Percentiles rank a stretch among this genome's conserved stretches.
These are phyloP conservation scores for Cybosia mesomella DNA, from an alignment of 2,888 invertebrate genomes.

Conservation along the genomic window DNA sequence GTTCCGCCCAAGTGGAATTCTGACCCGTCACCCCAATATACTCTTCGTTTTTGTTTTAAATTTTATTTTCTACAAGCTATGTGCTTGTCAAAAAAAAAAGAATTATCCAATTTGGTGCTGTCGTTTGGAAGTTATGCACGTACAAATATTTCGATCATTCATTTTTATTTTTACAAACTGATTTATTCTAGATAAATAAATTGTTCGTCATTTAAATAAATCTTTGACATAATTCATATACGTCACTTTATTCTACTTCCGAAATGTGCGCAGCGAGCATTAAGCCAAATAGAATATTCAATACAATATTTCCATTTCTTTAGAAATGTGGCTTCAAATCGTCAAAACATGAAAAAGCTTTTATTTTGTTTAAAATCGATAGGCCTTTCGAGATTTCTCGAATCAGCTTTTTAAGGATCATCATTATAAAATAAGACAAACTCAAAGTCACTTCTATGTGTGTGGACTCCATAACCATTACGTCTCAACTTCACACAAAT, in stretches of 20 bases:
- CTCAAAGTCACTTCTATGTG: neutral
- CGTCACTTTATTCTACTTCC: conserved; percentile 3
- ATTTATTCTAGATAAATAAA: neutral
- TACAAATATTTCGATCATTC: too few species aligned
- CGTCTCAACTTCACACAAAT: neutral
- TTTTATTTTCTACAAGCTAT: too few species aligned
- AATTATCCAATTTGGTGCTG: too few species aligned
- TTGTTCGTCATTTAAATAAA: conserved; percentile 27
- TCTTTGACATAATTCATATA: conserved; percentile 17
- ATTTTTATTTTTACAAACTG: too few species aligned
- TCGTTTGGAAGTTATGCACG: too few species aligned
- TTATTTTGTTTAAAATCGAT: conserved; percentile 47
- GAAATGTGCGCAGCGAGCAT: conserved; percentile 13
- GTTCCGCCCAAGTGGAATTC: too few species aligned
- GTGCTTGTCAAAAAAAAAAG: too few species aligned
- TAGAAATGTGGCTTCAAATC: conserved; percentile 35
- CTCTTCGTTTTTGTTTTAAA: too few species aligned
- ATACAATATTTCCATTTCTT: conserved; percentile 41
- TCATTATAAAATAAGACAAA: neutral
- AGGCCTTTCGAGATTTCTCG: conserved; percentile 26
- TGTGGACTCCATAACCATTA: neutral
- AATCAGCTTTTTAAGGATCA: conserved; percentile 22
- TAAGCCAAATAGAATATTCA: conserved; percentile 43
- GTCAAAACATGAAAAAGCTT: conserved; percentile 45
- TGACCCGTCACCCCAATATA: too few species aligned